Base-by-base conservation (phyloP, 1,140 invertebrate genomes). In the Hypothenemus hampei region DNA sequence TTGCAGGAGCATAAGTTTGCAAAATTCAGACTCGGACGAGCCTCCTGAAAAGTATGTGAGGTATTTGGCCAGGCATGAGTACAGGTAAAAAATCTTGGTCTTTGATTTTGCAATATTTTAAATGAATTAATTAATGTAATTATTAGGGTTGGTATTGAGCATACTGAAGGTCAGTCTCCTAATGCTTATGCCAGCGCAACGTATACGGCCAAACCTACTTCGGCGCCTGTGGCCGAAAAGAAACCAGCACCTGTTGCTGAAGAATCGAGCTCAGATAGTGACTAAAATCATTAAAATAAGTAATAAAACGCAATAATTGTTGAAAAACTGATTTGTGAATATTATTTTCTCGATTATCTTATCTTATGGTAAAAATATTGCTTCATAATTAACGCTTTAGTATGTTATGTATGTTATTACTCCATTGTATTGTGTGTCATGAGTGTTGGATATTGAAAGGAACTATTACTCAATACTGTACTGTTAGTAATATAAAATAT, bases 31-130 rank as follows among this genome's bases (percentile, higher is more conserved):
- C 73, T 85, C 84, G 41, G 91, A 90, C 57, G 88, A 93, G 66
- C 93, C 96, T 8, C 96, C 97, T 4, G 97, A 99, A 75, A 99
- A 98, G 77, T 99, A 97, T 76, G 95, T 98, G 4, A 81, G 92
- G 58, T 97, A 98, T 73, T 79, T 98, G 50, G 93, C 95, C n/a
- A 83, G 93, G 59, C 94, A 97, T 73, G 91, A 97, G 70, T 98
- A 97, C 76, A 87, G 81, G 87, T 89, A 71, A 77, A 78, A 75
- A n/a, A n/a, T n/a, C 22, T 23, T 19, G 16, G 15, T 31, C 5
- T 33, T 31, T 3, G 13, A 47, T 47, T 29, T n/a, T 6, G 26
- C n/a, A 7, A n/a, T 29, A 24, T 7, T 18, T 20, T 5, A 21
- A 21, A 40, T 40, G 36, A 16, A 21, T 21, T n/a, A 23, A 31